Base-by-base conservation (phyloP, 1,140 invertebrate species). In the Nebria ingens region DNA sequence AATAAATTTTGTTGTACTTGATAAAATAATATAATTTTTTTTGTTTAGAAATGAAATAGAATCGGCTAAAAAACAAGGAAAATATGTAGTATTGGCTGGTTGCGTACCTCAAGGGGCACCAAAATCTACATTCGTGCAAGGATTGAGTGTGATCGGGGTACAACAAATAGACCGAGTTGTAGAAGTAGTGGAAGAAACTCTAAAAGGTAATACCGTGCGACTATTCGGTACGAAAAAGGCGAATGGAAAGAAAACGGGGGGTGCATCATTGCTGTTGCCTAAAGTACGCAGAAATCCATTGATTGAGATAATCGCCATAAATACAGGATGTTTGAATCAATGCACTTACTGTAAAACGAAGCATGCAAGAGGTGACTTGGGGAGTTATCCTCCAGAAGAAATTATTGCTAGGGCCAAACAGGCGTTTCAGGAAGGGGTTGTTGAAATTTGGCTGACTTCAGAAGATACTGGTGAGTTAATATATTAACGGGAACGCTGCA, bases 291-390 rank as follows among this genome's bases (percentile, higher is more conserved):
- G 89, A 66, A 99, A 99, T 76, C 91, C 93, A 2, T 74, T 98
- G 0, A 90, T 99, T 59, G 97, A 99, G 79, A 98, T 99, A 52
- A 96, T 99, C 59, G 84, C 97, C 0, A 97, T 99, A 13, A 98
- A 94, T 70, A 97, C 93, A 1, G 97, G 95, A 0, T 99, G 97
- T 68, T 72, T 99, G 2, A 99, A 99, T 75, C 91, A 97, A 62
- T 99, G 97, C 69, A 98, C 96, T 0, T 99, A 98, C 68, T 98
- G 96, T 66, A 98, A 98, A 72, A 99, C 96, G 0, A 98, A 98
- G 69, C 93, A 97, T 73, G 96, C 96, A 0, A 73, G 96, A 58
- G 97, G 97, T 0, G 89, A 98, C 68, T 69, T 99, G 1, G 93
- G 90, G 0, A 97, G 93, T 69, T 99, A 98, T 74, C 81, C 84